Evolutionary conservation across 2,113 vertebrate genomes (phyloP), one percentile per base, ranked within the genome.

Genomic region (Myrmecophaga tridactyla): DNA sequence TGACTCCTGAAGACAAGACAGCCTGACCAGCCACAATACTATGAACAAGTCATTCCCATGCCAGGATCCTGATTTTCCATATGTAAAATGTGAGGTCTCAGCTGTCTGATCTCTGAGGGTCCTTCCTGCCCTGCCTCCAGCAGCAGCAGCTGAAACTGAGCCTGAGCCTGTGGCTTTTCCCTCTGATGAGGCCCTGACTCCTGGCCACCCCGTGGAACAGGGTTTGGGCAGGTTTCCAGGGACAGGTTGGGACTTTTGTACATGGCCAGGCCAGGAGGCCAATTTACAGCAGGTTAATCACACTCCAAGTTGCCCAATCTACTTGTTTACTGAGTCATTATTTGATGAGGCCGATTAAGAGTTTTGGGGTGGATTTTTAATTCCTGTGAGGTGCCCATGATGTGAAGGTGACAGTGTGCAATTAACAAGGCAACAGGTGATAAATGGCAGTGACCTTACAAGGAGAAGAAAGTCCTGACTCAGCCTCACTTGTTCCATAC

Each of bases 321-420:
- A 86, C 69, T 94, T 92, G 92, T 94, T 89, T 93, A 91, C 83
- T 80, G 63, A 97, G 78, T 72, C 73, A 93, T 95, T 92, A 95
- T 94, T 91, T 82, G 62, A 92, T 96, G 36, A 90, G 51, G 41
- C 34, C 83, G 92, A 97, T 96, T 90, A 96, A 94, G 96, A 94
- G 34, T 70, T 92, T 93, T 39, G 39, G 83, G 60, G 75, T 83
- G 73, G 60, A 94, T 86, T 96, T 97, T 96, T 86, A 95, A 91
- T 76, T 20, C 69, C 17, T 51, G 34, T 63, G 56, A 95, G 76
- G 13, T 63, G 86, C 43, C 62, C n/a, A 84, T 4, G 10, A 27
- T 91, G 43, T 82, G 89, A 89, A 90, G 72, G 89, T 92, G 86
- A 92, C 89, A 94, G 76, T 78, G 58, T 60, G 20, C 83, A 95